phyloP scores from a whole-genome alignment of 1,140 invertebrate species.

The Dryas iulia region DNA sequence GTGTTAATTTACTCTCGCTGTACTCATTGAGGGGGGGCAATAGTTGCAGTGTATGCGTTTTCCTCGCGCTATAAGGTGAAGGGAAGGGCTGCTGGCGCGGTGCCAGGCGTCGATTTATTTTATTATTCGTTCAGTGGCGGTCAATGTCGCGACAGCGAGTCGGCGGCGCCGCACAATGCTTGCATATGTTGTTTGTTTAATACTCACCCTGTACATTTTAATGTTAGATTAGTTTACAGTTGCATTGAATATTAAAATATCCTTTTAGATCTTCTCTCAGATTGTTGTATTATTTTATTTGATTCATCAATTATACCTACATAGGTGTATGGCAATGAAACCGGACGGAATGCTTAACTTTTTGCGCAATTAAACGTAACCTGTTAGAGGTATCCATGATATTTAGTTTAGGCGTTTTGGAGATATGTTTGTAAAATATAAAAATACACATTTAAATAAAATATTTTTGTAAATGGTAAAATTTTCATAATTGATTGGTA shows the following conservation, averaged over 20 bases:
- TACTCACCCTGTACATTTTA: conserved; percentile 55
- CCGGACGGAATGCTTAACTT: neutral
- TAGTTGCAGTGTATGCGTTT: conserved; percentile 27
- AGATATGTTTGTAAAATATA: no score
- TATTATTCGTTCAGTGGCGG: conserved; percentile 72
- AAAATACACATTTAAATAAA: no score
- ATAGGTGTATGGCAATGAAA: neutral
- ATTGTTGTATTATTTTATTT: neutral
- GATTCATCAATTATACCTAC: neutral
- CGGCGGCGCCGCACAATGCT: conserved; percentile 42
- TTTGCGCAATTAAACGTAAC: neutral
- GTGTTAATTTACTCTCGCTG: neutral
- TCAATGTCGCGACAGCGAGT: conserved; percentile 70
- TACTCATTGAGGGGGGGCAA: conserved; percentile 24
- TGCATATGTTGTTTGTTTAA: conserved; percentile 57
- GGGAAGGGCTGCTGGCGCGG: conserved; percentile 66
- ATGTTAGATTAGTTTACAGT: conserved; percentile 31
- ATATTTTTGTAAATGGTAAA: no score
- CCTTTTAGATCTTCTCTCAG: neutral
- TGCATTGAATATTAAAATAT: neutral
- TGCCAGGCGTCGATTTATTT: conserved; percentile 71
- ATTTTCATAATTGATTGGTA: no score
- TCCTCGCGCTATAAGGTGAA: conserved; percentile 48
- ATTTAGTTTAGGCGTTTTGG: neutral
- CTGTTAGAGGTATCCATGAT: neutral